Evolutionary conservation across 2,888 invertebrate species (phyloP), one percentile per base, ranked within the genome.

Genomic region (Pristionchus entomophagus): DNA sequence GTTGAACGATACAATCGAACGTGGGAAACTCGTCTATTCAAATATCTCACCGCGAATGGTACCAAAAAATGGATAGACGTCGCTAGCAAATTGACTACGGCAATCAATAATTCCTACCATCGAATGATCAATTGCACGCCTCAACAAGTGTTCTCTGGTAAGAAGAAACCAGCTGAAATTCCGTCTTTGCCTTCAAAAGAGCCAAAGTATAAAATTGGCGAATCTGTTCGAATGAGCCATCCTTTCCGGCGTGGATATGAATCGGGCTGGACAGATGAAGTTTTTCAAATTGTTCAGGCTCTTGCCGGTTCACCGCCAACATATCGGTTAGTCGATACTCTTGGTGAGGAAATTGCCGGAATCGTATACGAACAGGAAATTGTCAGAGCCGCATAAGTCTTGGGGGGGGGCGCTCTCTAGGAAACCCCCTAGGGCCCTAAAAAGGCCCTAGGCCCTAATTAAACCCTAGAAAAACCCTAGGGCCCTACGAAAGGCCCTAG

Each of bases 1-100:
- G 56, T 56, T 2, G 56, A 56, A 56, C 56, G 56, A 2, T 56
- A 22, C 56, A 56, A 56, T 56, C 19, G 56, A 2, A 56, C 56
- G 19, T 56, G 56, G 56, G 56, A 56, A 5, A 10, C 56, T 1
- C 56, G 56, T 4, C 56, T 56, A 1, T 77, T 26, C 45, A 77
- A 45, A 22, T 77, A 45, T 14, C 35, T 77, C 14, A 77, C 77
- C 14, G 29, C 26, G 5, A 35, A 32, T 29, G 8, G 26, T 10
- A 45, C 77, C 10, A 45, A 77, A 45, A 77, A 26, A 17, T 77
- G 77, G 77, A 32, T 77, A 29, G 45, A 77, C 17, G 45, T 77
- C 8, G 59, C 59, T 4, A 12, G 4, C 2, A 49, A 32, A 26
- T 17, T 29, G 26, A 26, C 29, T 12, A 77, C 45, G 0, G 26